A percentile compares a stretch with the other conserved stretches of the same genome.
phyloP scores from a whole-genome alignment of 1,140 invertebrate species.

The Drosophila tropicalis region DNA sequence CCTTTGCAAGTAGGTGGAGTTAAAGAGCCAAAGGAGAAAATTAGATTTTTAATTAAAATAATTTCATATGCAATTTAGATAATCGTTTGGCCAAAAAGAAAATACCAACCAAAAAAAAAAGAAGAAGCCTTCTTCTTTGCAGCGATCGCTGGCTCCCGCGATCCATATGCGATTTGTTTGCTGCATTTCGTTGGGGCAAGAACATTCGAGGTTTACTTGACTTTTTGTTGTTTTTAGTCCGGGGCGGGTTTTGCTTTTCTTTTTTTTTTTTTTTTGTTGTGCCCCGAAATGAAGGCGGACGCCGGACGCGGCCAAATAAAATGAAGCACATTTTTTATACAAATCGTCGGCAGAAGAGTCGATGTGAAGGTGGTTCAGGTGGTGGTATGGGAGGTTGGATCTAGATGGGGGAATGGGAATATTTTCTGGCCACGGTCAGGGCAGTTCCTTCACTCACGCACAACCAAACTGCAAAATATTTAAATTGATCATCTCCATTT shows the following conservation, averaged over 20 bases:
- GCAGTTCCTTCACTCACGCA: slow-evolving; percentile 57
- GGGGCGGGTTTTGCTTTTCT: slow-evolving; percentile 37
- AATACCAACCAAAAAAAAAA: slow-evolving; percentile 29
- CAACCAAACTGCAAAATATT: slow-evolving; percentile 67
- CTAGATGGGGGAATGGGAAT: slow-evolving; percentile 62
- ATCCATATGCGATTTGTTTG: slow-evolving; percentile 78
- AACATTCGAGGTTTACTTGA: slow-evolving; percentile 40
- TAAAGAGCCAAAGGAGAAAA: slow-evolving; percentile 54
- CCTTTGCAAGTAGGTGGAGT: slow-evolving; percentile 15
- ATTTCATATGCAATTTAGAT: slow-evolving; percentile 83
- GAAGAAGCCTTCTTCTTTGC: slow-evolving; percentile 6
- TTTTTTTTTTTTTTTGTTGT: slow-evolving; percentile 56
- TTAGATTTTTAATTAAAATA: slow-evolving; percentile 84
- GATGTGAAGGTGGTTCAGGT: slow-evolving; percentile 23
- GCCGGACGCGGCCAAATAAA: slow-evolving; percentile 72
- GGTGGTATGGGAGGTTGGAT: slow-evolving; percentile 50
- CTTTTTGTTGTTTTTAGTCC: slow-evolving; percentile 20
- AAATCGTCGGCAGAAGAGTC: slow-evolving; percentile 57
- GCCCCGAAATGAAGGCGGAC: slow-evolving; percentile 62
- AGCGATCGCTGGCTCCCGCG: slow-evolving; percentile 18
- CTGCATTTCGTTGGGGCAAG: slow-evolving; percentile 36
- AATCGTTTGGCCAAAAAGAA: slow-evolving; percentile 70
- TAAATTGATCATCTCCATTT: slow-evolving; percentile 83
- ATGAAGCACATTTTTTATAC: slow-evolving; percentile 82
- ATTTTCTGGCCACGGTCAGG: slow-evolving; percentile 22